Base-by-base conservation (phyloP, 2,888 invertebrate species). In the Myopa testacea region DNA sequence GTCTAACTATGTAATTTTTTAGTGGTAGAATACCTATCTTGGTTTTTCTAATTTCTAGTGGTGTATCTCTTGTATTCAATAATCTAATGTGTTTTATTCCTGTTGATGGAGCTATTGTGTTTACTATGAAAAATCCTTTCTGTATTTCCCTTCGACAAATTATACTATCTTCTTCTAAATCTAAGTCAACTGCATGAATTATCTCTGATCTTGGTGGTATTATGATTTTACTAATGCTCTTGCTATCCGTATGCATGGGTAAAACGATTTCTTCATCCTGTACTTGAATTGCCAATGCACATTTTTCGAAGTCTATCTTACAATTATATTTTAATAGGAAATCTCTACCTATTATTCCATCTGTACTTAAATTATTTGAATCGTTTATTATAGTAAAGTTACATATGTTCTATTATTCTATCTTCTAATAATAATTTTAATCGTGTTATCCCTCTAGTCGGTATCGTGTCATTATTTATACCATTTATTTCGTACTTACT, bases 261-360 rank as follows among this genome's bases (percentile, higher is more conserved):
- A 60, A 38, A 40, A 60, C 34, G 4, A 62, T 72, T 7, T 72
- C 60, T 40, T 60, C 26, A 34, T 58, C 45, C 3, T 72, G 16
- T 40, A 58, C 34, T 52, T 34, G 45, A 5, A 52, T 52, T 10
- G 26, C 34, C 19, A 70, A 26, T 70, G 70, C 45, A 40, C 45
- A 45, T 45, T 40, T 68, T 16, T 71, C 71, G 14, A 55, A 71
- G 26, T 71, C 71, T 52, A 71, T 58, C n/a, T 71, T 71, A 55
- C 55, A 71, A 19, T n/a, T 37, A 26, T 71, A 71, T 58, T 71
- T 58, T 58, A 70, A 68, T n/a, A 40, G 19, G 26, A 68, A 68
- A 16, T 68, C 68, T 40, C 68, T 68, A n/a, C 68, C 68, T 68
- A 68, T 10, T 16, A 68, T 68, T 68, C n/a, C n/a, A n/a, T n/a